Evolutionary conservation across 2,888 invertebrate genomes (phyloP).

Genomic region (Smittia aterrima): DNA sequence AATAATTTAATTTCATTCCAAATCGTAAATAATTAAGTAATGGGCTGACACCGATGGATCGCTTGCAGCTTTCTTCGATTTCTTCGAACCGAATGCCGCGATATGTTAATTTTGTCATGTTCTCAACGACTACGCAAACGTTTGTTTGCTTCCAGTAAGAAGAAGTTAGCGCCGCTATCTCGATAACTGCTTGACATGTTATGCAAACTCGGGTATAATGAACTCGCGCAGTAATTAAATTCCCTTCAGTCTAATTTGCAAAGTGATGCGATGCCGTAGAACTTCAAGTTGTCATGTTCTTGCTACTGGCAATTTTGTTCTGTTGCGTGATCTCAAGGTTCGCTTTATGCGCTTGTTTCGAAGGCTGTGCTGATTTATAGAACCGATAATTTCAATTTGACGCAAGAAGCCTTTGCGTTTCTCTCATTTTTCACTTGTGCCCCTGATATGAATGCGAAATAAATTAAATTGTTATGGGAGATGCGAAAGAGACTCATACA

Average conservation of each 20-base stretch:
- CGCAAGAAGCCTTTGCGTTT: neutral
- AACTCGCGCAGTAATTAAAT: neutral
- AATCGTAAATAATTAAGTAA: constrained; percentile 10
- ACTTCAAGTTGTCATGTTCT: neutral
- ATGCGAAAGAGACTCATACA: neutral
- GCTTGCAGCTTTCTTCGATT: neutral
- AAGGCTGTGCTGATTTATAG: neutral
- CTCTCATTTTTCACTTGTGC: neutral
- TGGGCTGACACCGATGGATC: neutral
- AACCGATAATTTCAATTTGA: constrained; percentile 3
- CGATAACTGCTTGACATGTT: no score
- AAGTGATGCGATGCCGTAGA: neutral
- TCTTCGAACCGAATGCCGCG: neutral
- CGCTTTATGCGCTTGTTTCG: neutral
- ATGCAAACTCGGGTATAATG: neutral
- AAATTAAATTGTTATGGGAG: neutral
- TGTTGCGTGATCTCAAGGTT: neutral
- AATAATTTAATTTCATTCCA: neutral
- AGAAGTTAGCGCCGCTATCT: neutral
- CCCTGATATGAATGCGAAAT: neutral
- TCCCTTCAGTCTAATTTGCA: neutral
- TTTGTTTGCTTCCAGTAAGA: neutral
- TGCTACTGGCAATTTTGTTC: neutral
- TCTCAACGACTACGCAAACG: neutral
- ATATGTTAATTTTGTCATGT: neutral